A percentile compares a stretch with the other conserved stretches of the same genome.
Conservation (phyloP, 1,140 invertebrate species). For the Bacillus rossius region DNA sequence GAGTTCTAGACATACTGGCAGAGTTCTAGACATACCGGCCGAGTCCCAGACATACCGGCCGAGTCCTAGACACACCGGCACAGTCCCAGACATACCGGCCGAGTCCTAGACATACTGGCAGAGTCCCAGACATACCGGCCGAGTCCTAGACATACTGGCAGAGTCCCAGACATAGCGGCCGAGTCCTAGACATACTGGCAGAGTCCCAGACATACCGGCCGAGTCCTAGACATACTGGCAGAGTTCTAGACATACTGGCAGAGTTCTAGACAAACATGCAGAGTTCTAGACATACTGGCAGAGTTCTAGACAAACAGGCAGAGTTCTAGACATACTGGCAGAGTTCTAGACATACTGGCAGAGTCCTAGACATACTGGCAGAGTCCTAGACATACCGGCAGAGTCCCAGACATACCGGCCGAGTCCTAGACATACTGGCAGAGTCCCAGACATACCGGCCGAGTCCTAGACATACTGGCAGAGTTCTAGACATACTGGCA, state of each 20-base stretch:
- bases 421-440: too few relatives aligned
- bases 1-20: neutral
- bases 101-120: neutral
- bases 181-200: slow-evolving; percentile 13
- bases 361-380: too few relatives aligned
- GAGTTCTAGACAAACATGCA: slow-evolving; percentile 14
- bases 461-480: too few relatives aligned
- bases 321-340: slow-evolving; percentile 3
- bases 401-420: too few relatives aligned
- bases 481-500: too few relatives aligned
- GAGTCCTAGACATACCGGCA: too few relatives aligned
- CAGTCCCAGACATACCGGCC: neutral
- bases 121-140: neutral
- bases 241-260: slow-evolving; percentile 12
- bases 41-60: neutral
- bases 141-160: slow-evolving; percentile 1
- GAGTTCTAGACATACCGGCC: neutral
- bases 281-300: slow-evolving; percentile 13
- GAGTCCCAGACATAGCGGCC: slow-evolving; percentile 10
- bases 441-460: too few relatives aligned
- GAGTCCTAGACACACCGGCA: neutral
- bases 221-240: slow-evolving; percentile 12
- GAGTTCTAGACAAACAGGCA: slow-evolving; percentile 13
- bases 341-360: too few relatives aligned
- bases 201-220: slow-evolving; percentile 10